Evolutionary conservation across 2,888 invertebrate genomes (phyloP), one percentile per base, ranked within the genome.

Genomic region (Cetonia aurata): DNA sequence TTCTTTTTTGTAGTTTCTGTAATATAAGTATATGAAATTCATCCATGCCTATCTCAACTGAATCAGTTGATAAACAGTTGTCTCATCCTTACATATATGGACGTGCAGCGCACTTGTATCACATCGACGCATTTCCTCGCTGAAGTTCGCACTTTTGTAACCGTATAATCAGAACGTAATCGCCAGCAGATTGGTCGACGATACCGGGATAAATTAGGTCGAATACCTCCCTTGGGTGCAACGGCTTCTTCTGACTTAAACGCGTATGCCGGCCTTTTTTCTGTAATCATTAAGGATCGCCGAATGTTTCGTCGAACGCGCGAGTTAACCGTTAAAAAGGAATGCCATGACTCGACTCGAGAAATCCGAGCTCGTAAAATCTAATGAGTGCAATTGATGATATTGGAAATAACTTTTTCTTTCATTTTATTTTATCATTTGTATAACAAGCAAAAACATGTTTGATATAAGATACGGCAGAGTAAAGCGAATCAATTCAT

Each of bases 121-220:
- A 19, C 53, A 12, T 55, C 31, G 12, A 12, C 55, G 33, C n/a
- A 13, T 55, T 55, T 55, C 55, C 13, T 52, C 37, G 25, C 25
- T 50, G 6, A 19, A 53, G 12, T 53, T 53, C 6, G 55, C 13
- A 33, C 55, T 55, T 55, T 37, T 55, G 8, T 33, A 55, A 33
- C 31, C 31, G 33, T 13, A 55, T 55, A 33, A 55, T 55, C 55
- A 33, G 12, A 15, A n/a, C 31, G 55, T 55, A 55, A 55, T 33
- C 31, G 55, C 25, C n/a, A 37, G 37, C 55, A 55, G 57, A 57
- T 57, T 41, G 42, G 37, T 57, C 41, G 12, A 9, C 57, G 42
- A 57, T 57, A 66, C 60, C 57, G 55, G 67, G 41, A 71, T 74
- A 74, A 73, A 74, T 74, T 73, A 73, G 72, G 74, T 72, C 73